Conservation (phyloP, 2,888 invertebrate genomes). For the Rhopalosiphum nymphaeae region DNA sequence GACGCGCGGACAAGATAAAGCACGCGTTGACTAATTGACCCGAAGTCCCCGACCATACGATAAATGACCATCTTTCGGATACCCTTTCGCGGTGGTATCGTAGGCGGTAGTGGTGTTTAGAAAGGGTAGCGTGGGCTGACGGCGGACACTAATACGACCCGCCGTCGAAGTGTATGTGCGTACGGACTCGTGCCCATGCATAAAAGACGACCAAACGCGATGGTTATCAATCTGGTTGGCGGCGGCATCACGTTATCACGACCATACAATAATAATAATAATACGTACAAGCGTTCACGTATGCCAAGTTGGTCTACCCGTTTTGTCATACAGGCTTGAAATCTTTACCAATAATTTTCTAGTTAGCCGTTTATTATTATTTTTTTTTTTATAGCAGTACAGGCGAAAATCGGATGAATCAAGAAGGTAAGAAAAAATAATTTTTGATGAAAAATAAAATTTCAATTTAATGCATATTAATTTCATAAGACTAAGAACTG, state of each 20-base stretch:
- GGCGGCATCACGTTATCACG: slow-evolving; percentile 23
- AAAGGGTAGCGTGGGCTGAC: neutral
- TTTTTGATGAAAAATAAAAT: too few species aligned
- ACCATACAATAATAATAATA: neutral
- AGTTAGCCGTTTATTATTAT: neutral
- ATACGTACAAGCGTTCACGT: neutral
- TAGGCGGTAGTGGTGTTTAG: slow-evolving; percentile 6
- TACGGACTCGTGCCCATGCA: slow-evolving; percentile 24
- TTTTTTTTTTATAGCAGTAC: too few species aligned
- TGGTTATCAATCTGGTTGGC: neutral
- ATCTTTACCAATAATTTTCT: neutral
- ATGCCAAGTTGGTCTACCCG: neutral
- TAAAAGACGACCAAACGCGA: slow-evolving; percentile 21
- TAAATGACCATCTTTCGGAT: slow-evolving; percentile 58
- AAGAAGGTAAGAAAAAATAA: too few species aligned
- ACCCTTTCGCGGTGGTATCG: neutral
- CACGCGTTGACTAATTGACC: slow-evolving; percentile 64
- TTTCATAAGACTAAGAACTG: too few species aligned
- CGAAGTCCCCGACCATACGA: slow-evolving; percentile 34
- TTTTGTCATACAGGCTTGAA: neutral
- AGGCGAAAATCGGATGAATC: too few species aligned
- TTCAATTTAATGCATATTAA: too few species aligned
- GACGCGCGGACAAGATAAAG: slow-evolving; percentile 56
- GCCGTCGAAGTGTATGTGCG: neutral
- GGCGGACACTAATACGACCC: slow-evolving; percentile 39